These are phyloP conservation scores for Thalpophila matura DNA, from an alignment of 2,888 invertebrate species.

Conservation along the genomic window DNA sequence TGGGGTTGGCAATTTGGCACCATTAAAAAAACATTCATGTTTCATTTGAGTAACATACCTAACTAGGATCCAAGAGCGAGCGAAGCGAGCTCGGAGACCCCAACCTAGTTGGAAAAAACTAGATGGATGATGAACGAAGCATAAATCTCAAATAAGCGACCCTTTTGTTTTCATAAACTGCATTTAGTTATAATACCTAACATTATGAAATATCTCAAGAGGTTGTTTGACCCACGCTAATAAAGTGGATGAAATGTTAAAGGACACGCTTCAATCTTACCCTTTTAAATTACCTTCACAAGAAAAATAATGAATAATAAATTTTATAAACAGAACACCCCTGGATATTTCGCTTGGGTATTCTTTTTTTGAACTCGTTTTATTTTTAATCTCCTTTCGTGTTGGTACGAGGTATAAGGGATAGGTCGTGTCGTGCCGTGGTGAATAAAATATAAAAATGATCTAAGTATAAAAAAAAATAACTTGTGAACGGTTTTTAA, in stretches of 20 bases:
- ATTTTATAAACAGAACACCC: slow-evolving; percentile 11
- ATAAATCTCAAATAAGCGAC: slow-evolving; percentile 1
- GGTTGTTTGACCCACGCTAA: background rate
- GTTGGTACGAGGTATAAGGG: too few relatives aligned
- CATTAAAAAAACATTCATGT: too few relatives aligned
- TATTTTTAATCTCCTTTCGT: background rate
- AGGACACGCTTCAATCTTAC: slow-evolving; percentile 13
- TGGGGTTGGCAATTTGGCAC: too few relatives aligned
- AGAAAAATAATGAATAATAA: slow-evolving; percentile 21
- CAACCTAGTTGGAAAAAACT: too few relatives aligned
- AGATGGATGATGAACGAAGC: too few relatives aligned
- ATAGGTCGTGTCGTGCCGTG: too few relatives aligned
- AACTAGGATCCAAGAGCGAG: too few relatives aligned
- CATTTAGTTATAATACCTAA: slow-evolving; percentile 11
- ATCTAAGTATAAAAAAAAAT: too few relatives aligned
- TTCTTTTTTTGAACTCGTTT: background rate
- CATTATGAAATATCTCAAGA: slow-evolving; percentile 7
- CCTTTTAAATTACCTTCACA: slow-evolving; percentile 17
- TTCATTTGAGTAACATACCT: too few relatives aligned
- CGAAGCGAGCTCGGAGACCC: too few relatives aligned
- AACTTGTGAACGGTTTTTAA: too few relatives aligned
- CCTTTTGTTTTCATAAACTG: background rate
- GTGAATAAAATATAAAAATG: too few relatives aligned
- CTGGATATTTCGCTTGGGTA: background rate
- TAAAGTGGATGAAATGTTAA: slow-evolving; percentile 3